phyloP scores from a whole-genome alignment of 2,888 invertebrate species.

The Drosophila meridiana region DNA sequence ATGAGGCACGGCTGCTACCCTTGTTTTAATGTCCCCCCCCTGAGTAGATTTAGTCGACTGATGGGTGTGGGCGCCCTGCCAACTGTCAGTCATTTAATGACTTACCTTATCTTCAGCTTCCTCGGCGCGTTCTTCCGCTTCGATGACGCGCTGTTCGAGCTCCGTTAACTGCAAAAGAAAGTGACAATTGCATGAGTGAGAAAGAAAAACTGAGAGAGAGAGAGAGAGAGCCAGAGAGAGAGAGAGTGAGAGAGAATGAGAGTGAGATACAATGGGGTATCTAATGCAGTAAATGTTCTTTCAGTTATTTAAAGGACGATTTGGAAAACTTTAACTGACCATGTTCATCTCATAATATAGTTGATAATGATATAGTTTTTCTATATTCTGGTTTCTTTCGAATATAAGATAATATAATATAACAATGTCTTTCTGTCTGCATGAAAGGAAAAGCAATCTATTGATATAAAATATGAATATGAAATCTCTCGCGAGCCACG shows the following conservation, averaged over 20 bases:
- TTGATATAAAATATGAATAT: too few species aligned
- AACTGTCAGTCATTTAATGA: conserved; percentile 64
- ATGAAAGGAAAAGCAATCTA: too few species aligned
- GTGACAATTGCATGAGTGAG: conserved; percentile 1
- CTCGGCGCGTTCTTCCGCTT: conserved; percentile 96
- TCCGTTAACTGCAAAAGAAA: conserved; percentile 92
- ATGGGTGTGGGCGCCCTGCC: not conserved
- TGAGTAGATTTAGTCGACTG: too few species aligned
- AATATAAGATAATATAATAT: too few species aligned
- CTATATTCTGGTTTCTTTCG: too few species aligned
- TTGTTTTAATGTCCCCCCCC: conserved; percentile 46
- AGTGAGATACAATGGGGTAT: not conserved
- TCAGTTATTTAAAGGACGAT: conserved; percentile 18
- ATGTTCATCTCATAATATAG: too few species aligned
- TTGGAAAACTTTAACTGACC: conserved; percentile 39
- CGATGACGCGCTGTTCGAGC: conserved; percentile 95
- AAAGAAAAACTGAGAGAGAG: not conserved
- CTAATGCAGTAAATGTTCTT: not conserved
- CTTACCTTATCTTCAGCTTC: conserved; percentile 97
- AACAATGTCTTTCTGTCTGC: too few species aligned
- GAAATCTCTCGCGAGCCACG: too few species aligned
- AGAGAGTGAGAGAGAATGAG: too few species aligned
- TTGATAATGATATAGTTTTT: too few species aligned
- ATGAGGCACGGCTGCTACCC: conserved; percentile 56
- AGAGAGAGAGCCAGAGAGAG: too few species aligned